These are phyloP conservation scores for Drosophila teissieri DNA, from an alignment of 1,140 invertebrate genomes.

Conservation along the genomic window DNA sequence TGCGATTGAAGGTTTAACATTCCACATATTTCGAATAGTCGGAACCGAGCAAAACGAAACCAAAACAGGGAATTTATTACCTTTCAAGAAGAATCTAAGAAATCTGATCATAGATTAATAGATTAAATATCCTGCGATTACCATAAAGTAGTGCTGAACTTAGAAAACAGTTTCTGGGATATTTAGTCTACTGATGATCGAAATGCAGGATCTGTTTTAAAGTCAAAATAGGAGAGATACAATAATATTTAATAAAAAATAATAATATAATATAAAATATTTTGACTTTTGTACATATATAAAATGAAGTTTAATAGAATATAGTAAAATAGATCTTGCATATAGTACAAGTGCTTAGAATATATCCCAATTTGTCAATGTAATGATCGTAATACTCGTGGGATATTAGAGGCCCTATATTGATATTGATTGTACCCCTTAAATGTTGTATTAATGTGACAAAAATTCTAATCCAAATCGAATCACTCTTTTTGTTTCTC, in stretches of 20 bases:
- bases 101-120: too few relatives aligned
- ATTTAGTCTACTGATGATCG: background rate
- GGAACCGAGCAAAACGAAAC: slow-evolving; percentile 24
- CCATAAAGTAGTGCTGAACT: too few relatives aligned
- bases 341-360: background rate
- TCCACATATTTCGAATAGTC: slow-evolving; percentile 32
- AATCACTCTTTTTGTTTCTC: slow-evolving; percentile 30
- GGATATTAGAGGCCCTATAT: slow-evolving; percentile 1
- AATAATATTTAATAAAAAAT: background rate
- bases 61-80: slow-evolving; percentile 1
- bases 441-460: slow-evolving; percentile 44
- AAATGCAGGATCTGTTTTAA: background rate
- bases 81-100: too few relatives aligned
- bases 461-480: slow-evolving; percentile 32
- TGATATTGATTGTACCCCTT: slow-evolving; percentile 2
- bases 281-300: background rate
- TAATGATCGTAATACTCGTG: background rate
- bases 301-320: background rate
- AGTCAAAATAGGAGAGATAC: background rate
- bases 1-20: slow-evolving; percentile 4
- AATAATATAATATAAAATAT: background rate
- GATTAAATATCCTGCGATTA: too few relatives aligned
- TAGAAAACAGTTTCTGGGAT: background rate
- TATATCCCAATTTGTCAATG: background rate
- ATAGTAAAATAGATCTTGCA: background rate